Percentiles rank a stretch among this genome's conserved stretches.
phyloP scores from a whole-genome alignment of 2,888 invertebrate genomes.

The Biston betularia region DNA sequence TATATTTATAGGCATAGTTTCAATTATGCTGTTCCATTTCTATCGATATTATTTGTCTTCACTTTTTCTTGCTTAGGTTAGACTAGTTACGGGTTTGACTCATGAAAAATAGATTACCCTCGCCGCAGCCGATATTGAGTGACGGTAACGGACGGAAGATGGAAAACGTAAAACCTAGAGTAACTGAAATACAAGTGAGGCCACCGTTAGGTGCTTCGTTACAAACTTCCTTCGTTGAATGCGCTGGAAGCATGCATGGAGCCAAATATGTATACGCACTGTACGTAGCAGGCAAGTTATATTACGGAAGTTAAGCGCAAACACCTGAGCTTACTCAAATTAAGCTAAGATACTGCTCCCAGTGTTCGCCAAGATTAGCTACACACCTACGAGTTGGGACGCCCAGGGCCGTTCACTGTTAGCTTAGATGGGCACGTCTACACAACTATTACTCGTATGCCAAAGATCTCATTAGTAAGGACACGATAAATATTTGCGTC shows the following conservation, averaged over 20 bases:
- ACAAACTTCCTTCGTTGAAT: too few relatives aligned
- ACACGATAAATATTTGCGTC: too few relatives aligned
- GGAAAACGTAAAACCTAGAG: too few relatives aligned
- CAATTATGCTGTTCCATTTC: neutral
- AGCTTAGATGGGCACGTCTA: conserved; percentile 12
- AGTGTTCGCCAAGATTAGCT: conserved; percentile 19
- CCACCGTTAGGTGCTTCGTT: too few relatives aligned
- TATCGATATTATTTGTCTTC: neutral
- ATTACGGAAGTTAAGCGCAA: conserved; percentile 13
- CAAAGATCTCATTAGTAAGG: too few relatives aligned
- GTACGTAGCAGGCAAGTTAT: conserved; percentile 6
- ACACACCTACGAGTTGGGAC: conserved; percentile 3
- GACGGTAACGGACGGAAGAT: too few relatives aligned
- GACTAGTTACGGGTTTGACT: neutral
- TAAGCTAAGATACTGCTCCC: conserved; percentile 13
- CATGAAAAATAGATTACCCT: too few relatives aligned
- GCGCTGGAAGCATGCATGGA: conserved; percentile 4
- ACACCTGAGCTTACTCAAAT: conserved; percentile 19
- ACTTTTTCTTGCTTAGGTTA: neutral
- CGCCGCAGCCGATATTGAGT: neutral
- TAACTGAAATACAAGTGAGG: too few relatives aligned
- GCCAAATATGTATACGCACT: conserved; percentile 2
- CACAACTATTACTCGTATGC: conserved; percentile 1
- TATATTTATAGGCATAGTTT: neutral
- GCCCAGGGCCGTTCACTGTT: conserved; percentile 12